Evolutionary conservation across 1,140 invertebrate species (phyloP), one percentile per base, ranked within the genome.

Genomic region (Harlomillsia oculata): DNA sequence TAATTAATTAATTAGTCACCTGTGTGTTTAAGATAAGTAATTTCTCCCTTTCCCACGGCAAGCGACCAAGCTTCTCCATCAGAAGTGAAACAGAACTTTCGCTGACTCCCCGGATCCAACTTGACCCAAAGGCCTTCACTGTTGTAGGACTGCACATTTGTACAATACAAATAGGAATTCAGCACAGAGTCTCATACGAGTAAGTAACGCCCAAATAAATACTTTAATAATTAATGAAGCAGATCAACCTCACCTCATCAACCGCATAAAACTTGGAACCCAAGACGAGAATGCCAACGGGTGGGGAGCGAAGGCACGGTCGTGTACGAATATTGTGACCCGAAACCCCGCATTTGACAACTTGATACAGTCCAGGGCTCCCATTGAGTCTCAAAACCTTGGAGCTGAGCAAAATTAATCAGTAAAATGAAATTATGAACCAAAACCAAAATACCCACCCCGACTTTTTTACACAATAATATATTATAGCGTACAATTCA

Each of bases 291-390:
- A 85, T 86, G 13, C 85, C 85, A 44, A 89, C 79, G 13, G 83
- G 78, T 4, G 81, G 74, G 2, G 85, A 83, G 69, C 82, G 82
- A n/a, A 88, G 70, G 66, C 75, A 84, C 1, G 87, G 84, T 56
- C 76, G 72, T 59, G 78, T 79, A 30, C 86, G 73, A 51, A 90
- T 81, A 67, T 89, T 88, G 69, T 89, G 86, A 11, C 85, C 85
- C 20, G 83, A 87, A 30, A 83, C 81, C 4, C 86, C 86, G 71
- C 85, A 88, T 64, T 84, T 85, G 0, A 87, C 78, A 2, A 89
- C 85, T 55, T 76, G 73, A 65, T 81, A 82, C 14, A 71, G 65
- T 32, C 76, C 77, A 40, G 76, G 76, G 18, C 74, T 74, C 46
- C 64, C 67, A 59, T 65, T 65, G 3, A 65, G 39, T n/a, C 63